Evolutionary conservation across 2,113 vertebrate genomes (phyloP), one percentile per base, ranked within the genome.

Genomic region (Patagioenas fasciata): DNA sequence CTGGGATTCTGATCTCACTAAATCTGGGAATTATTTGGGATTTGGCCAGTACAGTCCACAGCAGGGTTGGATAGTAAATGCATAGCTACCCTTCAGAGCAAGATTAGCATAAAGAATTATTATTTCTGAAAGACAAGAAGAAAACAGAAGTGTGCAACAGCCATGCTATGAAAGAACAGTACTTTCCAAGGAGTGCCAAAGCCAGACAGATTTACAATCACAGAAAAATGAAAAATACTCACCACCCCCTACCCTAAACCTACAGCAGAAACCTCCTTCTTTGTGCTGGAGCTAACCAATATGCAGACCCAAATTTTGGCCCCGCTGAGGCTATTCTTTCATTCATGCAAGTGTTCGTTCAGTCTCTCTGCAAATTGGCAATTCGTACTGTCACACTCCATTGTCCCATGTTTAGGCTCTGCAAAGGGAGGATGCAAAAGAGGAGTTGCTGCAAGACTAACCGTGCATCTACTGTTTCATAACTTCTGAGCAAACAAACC

Each of bases 11-110:
- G 69, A 89, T 88, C 80, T 83, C 83, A 87, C 57, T 72, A 84
- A 84, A 91, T 88, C 80, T 74, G 73, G 57, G 88, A 91, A 91
- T 92, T 92, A 94, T 67, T 91, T 83, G 34, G 42, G 77, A 95
- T 94, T 95, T 93, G 80, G 78, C 23, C 77, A 72, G 70, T 10
- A 81, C 2, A 0, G 70, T 60, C 40, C 56, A 69, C 21, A 91
- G 36, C 15, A 65, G 31, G 84, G 53, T 2, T 56, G 34, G 88
- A 95, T 1, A 79, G 72, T 61, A 85, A 83, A 80, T 7, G 32
- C 32, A 48, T 38, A 81, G 10, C 62, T 79, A 78, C 8, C 31
- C 54, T 87, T 78, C 82, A 42, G 78, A 75, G 72, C 31, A 86
- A 72, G 61, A 81, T 67, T 70, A 80, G 47, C 32, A 20, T 78